A percentile compares a stretch with the other conserved stretches of the same genome.
phyloP scores from a whole-genome alignment of 2,113 vertebrate species.

The Shinisaurus crocodilurus region DNA sequence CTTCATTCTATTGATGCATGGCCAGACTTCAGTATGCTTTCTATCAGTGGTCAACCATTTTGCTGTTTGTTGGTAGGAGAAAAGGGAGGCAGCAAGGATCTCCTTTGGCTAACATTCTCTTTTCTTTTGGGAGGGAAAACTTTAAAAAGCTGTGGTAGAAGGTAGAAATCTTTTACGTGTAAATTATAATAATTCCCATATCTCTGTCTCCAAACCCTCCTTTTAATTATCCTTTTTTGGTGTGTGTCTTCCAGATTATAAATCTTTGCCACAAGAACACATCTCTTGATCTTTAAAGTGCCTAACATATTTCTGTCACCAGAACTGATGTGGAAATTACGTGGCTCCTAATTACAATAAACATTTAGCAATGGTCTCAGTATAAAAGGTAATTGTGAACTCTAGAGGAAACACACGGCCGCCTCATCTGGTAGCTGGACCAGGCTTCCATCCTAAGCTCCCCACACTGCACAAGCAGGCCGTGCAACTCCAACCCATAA shows the following conservation, averaged over 20 bases:
- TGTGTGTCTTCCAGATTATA: background rate
- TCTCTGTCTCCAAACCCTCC: background rate
- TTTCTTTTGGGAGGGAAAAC: background rate
- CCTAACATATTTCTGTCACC: background rate
- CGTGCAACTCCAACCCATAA: background rate
- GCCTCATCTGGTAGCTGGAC: background rate
- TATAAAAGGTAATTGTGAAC: background rate
- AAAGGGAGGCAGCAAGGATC: background rate
- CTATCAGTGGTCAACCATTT: background rate
- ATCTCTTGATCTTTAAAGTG: background rate
- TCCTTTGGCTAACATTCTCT: background rate
- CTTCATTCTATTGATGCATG: background rate
- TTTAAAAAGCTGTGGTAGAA: background rate
- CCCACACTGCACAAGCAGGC: background rate
- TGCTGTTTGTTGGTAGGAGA: background rate
- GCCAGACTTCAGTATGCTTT: background rate
- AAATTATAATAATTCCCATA: background rate
- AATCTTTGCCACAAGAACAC: background rate
- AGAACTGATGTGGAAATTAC: background rate
- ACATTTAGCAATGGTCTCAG: background rate
- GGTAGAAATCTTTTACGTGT: background rate
- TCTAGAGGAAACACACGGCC: background rate
- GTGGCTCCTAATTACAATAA: background rate
- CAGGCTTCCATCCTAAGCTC: background rate
- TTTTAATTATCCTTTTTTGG: background rate